phyloP scores from a whole-genome alignment of 2,888 invertebrate species.

The Pantelozetes paolii region DNA sequence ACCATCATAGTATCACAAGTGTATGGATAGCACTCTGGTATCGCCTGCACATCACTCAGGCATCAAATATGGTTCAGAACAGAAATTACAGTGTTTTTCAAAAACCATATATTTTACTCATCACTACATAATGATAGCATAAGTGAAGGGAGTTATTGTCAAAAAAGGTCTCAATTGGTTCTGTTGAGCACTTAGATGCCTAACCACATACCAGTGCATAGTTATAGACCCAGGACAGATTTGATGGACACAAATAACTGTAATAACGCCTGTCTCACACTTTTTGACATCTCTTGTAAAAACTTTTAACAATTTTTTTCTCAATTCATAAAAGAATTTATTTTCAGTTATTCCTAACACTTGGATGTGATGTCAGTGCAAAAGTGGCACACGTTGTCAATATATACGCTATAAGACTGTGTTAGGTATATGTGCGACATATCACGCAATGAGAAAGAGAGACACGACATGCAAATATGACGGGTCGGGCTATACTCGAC shows the following conservation, averaged over 20 bases:
- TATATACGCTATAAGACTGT: neutral
- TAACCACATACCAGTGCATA: slow-evolving; percentile 24
- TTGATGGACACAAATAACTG: slow-evolving; percentile 26
- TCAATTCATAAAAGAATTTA: slow-evolving; percentile 20
- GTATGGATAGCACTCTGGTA: slow-evolving; percentile 8
- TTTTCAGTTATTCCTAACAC: slow-evolving; percentile 7
- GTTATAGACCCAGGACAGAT: neutral
- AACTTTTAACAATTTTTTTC: slow-evolving; percentile 27
- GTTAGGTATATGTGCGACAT: slow-evolving; percentile 7
- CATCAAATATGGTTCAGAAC: slow-evolving; percentile 32
- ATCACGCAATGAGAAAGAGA: slow-evolving; percentile 20
- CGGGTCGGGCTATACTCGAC: slow-evolving; percentile 9
- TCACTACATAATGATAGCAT: slow-evolving; percentile 30
- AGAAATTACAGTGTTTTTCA: slow-evolving; percentile 31
- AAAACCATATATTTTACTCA: slow-evolving; percentile 19
- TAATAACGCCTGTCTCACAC: slow-evolving; percentile 35
- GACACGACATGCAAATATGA: slow-evolving; percentile 14
- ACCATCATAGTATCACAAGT: slow-evolving; percentile 26
- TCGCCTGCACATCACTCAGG: slow-evolving; percentile 29
- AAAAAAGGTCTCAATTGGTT: slow-evolving; percentile 35
- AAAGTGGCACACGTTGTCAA: slow-evolving; percentile 26
- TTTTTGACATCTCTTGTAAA: slow-evolving; percentile 32
- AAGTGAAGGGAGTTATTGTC: slow-evolving; percentile 28
- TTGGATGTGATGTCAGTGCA: neutral
- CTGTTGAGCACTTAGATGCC: neutral